A percentile compares a stretch with the other conserved stretches of the same genome.
Evolutionary conservation across 1,140 invertebrate species (phyloP).

Genomic region (Callitettix versicolor): DNA sequence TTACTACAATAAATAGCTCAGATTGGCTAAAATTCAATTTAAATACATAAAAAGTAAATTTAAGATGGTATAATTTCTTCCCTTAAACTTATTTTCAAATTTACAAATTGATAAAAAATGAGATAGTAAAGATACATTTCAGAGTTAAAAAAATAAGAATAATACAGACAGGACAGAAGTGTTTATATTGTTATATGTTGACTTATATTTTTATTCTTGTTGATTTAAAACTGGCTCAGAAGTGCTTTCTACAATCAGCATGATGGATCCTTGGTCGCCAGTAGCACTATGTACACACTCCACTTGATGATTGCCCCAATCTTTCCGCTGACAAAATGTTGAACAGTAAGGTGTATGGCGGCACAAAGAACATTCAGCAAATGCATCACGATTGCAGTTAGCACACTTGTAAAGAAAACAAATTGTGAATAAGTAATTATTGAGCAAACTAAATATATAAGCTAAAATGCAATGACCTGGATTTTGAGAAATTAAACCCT

Average conservation of each 20-base stretch:
- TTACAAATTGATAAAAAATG: too few relatives aligned
- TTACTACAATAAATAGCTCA: too few relatives aligned
- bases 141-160: too few relatives aligned
- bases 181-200: too few relatives aligned
- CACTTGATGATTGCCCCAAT: slow-evolving; percentile 74
- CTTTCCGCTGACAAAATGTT: slow-evolving; percentile 76
- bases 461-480: too few relatives aligned
- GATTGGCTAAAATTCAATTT: too few relatives aligned
- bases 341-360: slow-evolving; percentile 76
- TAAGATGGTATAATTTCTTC: too few relatives aligned
- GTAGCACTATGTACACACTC: slow-evolving; percentile 59
- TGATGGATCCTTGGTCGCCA: slow-evolving; percentile 39
- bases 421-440: background rate
- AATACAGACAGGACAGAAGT: too few relatives aligned
- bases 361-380: slow-evolving; percentile 74
- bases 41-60: too few relatives aligned
- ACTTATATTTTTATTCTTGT: background rate
- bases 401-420: slow-evolving; percentile 51
- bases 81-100: too few relatives aligned
- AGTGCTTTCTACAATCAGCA: slow-evolving; percentile 44
- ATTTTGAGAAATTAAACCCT: too few relatives aligned
- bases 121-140: too few relatives aligned
- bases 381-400: slow-evolving; percentile 75
- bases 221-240: slow-evolving; percentile 19
- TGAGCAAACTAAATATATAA: background rate